Evolutionary conservation across 2,113 vertebrate species (phyloP), one percentile per base, ranked within the genome.

Genomic region (Chloroceryle aenea): DNA sequence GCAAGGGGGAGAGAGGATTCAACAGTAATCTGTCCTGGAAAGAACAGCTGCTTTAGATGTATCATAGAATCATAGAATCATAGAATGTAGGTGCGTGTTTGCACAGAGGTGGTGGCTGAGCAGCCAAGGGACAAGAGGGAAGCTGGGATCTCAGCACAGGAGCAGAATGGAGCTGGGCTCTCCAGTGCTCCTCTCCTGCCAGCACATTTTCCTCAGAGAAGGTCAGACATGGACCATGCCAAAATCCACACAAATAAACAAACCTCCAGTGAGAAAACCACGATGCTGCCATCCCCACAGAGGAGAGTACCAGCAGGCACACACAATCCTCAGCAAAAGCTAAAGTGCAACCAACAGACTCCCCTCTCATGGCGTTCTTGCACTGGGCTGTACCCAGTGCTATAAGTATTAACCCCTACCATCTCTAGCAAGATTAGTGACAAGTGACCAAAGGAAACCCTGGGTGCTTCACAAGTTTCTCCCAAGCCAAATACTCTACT

Each of bases 81-180:
- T n/a, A n/a, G n/a, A n/a, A n/a, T n/a, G 40, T 16, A 78, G 69
- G 30, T 45, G 30, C 40, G 74, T 61, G 66, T 34, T 82, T 79
- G 58, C 43, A 48, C 27, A 29, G 30, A 53, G n/a, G 45, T 12
- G 40, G 53, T 64, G 68, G 38, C 21, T 14, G 38, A 40, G n/a
- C 4, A 0, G 23, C 1, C 0, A 72, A 25, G 29, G 40, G n/a
- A 68, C 16, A 19, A 8, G 4, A 48, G 20, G 40, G 30, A 53
- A 80, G 68, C 61, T 1, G 0, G 9, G 47, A 87, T 40, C 34
- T 36, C 74, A 82, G 25, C 9, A 22, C 12, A 27, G 30, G 22
- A 62, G 36, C 29, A 68, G 42, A 81, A 32, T 1, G 1, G 48
- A 36, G 30, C 43, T 48, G 69, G 56, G 29, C 22, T 38, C 52